Evolutionary conservation across 2,888 invertebrate species (phyloP), one percentile per base, ranked within the genome.

Genomic region (Drosophila paracracens): DNA sequence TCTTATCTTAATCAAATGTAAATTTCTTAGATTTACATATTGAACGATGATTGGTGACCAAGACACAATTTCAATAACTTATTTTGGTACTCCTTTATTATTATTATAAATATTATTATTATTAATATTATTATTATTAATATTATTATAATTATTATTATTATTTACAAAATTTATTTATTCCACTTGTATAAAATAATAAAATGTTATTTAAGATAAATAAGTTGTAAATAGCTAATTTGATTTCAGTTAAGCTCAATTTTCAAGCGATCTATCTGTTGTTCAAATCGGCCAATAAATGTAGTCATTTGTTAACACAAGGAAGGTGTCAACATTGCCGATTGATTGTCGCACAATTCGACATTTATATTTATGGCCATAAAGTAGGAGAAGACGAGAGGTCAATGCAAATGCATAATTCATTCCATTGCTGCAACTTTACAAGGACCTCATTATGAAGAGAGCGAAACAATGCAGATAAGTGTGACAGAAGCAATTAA

Each of bases 401-500:
- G 36, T 50, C 58, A 68, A 48, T 76, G 64, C 51, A 74, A 71
- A 73, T 70, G 56, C 71, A 60, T 77, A 74, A 77, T 76, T 73
- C 57, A 66, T 31, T 51, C 48, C 54, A 77, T 70, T 70, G 77
- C 70, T 61, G 57, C 40, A 59, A 60, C 66, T 79, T 82, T 75
- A 86, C 82, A 72, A 83, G 76, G 79, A 75, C 79, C 82, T 85
- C 75, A 83, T 84, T 79, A 83, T 78, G 70, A 60, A 76, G 62
- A 76, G 75, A 62, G 64, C 62, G 25, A 70, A 66, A 83, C 80
- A 88, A 84, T 86, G 81, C 81, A 66, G 83, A 89, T 89, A 90
- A 89, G 89, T 90, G 89, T 87, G 89, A 90, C 88, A 81, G 81
- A 74, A 84, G 79, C 84, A 77, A 90, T 83, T 90, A 87, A 79